Evolutionary conservation across 1,140 invertebrate genomes (phyloP), one percentile per base, ranked within the genome.

Genomic region (Drosophila funebris): DNA sequence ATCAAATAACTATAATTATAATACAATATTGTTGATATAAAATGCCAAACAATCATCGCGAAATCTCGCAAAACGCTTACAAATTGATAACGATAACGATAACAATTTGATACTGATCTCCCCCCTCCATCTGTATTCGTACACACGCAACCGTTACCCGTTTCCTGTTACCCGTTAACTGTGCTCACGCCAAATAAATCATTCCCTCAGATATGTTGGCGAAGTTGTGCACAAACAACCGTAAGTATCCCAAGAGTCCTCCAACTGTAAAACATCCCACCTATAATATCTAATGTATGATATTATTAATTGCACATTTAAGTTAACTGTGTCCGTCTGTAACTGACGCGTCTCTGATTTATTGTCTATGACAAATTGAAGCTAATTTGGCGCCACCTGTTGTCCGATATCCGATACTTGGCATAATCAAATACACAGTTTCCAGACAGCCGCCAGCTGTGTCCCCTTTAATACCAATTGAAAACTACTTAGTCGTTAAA

Each of bases 191-290:
- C 58, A 44, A 18, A 14, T 7, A 52, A 62, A 27, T 44, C 22
- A 27, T 50, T 27, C 5, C 44, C 57, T 58, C 79, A 91, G 90
- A 91, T 91, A 90, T 80, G 94, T 95, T 64, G 94, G 94, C 60
- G 94, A 95, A 92, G 94, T 95, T 91, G 94, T 95, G 92, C 94
- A 95, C 92, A 95, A 94, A 89, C 94, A 95, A 90, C 94, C 94
- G 94, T 95, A 94, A 95, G 94, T 95, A 93, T 73, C 61, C 66
- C 60, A 76, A 70, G 50, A 29, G 37, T 52, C 36, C 60, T 41
- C n/a, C 33, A 13, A 44, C 24, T 24, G 44, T 48, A 48, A 13
- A n/a, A 13, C 44, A 48, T 48, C 13, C 44, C n/a, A 29, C 24
- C 8, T 13, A 29, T 20, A 43, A 37, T 43, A 43, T 43, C 3